These are phyloP conservation scores for Heteronetta atricapilla DNA, from an alignment of 2,113 vertebrate species.

Conservation along the genomic window DNA sequence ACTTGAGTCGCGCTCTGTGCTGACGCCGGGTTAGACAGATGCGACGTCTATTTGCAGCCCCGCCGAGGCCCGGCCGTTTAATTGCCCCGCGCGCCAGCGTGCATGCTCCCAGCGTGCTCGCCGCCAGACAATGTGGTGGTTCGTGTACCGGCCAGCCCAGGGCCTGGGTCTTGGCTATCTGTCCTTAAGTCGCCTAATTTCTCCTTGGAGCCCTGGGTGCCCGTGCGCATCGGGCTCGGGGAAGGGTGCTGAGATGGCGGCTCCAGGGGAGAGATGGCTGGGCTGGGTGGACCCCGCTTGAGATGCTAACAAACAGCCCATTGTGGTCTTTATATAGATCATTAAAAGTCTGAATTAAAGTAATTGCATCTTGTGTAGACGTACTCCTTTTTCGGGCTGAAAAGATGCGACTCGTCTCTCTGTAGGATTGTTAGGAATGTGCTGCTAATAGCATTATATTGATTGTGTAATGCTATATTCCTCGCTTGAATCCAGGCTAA, in stretches of 20 bases:
- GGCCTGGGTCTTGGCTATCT: fast-evolving
- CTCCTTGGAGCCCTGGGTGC: fast-evolving
- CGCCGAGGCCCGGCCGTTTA: neutral
- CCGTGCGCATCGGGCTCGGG: fast-evolving
- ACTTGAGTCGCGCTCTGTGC: slow-evolving; percentile 61
- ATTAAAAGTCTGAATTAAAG: slow-evolving; percentile 28
- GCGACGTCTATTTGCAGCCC: slow-evolving; percentile 33
- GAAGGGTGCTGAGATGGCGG: neutral
- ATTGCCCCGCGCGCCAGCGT: neutral
- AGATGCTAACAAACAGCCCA: slow-evolving; percentile 2
- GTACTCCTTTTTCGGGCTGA: neutral
- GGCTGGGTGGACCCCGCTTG: neutral
- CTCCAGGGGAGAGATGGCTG: neutral
- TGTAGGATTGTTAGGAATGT: slow-evolving; percentile 21
- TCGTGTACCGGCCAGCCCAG: fast-evolving
- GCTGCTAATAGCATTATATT: neutral
- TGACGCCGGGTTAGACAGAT: slow-evolving; percentile 59
- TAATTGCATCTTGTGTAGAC: neutral
- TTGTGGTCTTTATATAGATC: slow-evolving; percentile 19
- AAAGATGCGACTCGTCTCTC: neutral
- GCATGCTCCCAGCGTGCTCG: neutral
- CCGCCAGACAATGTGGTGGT: fast-evolving
- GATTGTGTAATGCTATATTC: neutral
- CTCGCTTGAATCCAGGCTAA: neutral
- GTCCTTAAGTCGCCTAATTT: fast-evolving